Conservation (phyloP, 2,797 vertebrate species). For the Trichosurus vulpecula region DNA sequence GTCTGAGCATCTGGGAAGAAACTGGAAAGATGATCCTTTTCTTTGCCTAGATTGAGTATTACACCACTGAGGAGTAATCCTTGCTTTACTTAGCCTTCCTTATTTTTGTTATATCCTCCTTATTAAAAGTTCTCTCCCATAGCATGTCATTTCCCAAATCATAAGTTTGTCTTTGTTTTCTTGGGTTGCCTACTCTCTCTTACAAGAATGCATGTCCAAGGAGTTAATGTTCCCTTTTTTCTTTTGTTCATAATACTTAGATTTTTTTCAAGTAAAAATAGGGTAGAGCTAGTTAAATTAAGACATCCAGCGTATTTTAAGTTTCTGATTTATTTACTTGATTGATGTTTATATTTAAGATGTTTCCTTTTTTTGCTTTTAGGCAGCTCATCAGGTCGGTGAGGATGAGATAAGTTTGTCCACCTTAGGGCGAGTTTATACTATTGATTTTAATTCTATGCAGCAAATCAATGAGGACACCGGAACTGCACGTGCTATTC, state of each 20-base stretch:
- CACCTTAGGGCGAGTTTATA: conserved; percentile 98
- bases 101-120: background rate
- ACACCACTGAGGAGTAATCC: background rate
- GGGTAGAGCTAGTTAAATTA: conserved; percentile 55
- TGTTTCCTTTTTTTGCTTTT: conserved; percentile 81
- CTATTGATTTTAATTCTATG: conserved; percentile 99
- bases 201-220: background rate
- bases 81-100: background rate
- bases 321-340: conserved; percentile 59
- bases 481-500: conserved; percentile 99
- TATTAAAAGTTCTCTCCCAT: background rate
- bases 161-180: background rate
- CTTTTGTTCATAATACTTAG: background rate
- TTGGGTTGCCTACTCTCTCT: background rate
- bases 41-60: background rate
- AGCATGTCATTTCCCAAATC: background rate
- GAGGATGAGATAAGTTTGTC: conserved; percentile 99
- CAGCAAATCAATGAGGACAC: conserved; percentile 99
- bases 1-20: background rate
- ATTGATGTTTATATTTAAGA: conserved; percentile 76
- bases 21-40: background rate
- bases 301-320: conserved; percentile 62
- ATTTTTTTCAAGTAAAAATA: background rate
- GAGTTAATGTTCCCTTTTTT: background rate
- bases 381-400: conserved; percentile 99